Percentiles rank a stretch among this genome's conserved stretches.
phyloP scores from a whole-genome alignment of 2,113 vertebrate species.

The Protomyctophum bolini region DNA sequence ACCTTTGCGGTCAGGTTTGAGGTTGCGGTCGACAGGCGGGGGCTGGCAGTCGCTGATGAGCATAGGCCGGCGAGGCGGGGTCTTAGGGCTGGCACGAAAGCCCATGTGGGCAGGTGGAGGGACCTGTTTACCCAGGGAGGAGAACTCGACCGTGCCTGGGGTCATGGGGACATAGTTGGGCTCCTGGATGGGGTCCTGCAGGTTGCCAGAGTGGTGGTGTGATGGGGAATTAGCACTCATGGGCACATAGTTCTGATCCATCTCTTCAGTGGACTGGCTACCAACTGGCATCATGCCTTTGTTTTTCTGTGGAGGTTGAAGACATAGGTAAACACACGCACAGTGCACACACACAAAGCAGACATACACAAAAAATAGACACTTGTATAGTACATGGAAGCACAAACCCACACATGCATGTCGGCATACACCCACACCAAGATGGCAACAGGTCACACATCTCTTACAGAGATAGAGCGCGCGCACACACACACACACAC shows the following conservation, averaged over 20 bases:
- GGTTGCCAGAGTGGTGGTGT: conserved; percentile 90
- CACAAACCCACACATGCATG: not conserved
- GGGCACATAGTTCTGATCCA: conserved; percentile 97
- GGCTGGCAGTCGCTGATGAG: conserved; percentile 90
- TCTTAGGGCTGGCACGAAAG: conserved; percentile 96
- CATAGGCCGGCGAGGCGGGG: conserved; percentile 90
- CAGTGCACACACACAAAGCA: not conserved
- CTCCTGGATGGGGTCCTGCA: conserved; percentile 90
- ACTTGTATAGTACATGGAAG: not conserved
- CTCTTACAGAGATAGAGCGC: too few species aligned
- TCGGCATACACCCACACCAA: not conserved
- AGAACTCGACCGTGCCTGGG: conserved; percentile 94
- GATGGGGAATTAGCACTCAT: conserved; percentile 98
- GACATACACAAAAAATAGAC: not conserved
- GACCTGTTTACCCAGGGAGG: conserved; percentile 96
- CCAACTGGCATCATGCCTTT: conserved; percentile 91
- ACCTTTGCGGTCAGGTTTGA: conserved; percentile 99
- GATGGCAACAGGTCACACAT: not conserved
- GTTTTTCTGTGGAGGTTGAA: conserved; percentile 83
- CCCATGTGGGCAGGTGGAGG: conserved; percentile 98
- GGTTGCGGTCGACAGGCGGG: conserved; percentile 95
- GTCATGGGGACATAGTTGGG: conserved; percentile 99
- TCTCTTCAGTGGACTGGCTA: conserved; percentile 89
- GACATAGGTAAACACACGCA: not conserved
- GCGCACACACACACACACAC: not conserved